Base-by-base conservation (phyloP, 37 sponge, comb jelly and placozoan species). In the Chondrilla cf. caribensis region DNA sequence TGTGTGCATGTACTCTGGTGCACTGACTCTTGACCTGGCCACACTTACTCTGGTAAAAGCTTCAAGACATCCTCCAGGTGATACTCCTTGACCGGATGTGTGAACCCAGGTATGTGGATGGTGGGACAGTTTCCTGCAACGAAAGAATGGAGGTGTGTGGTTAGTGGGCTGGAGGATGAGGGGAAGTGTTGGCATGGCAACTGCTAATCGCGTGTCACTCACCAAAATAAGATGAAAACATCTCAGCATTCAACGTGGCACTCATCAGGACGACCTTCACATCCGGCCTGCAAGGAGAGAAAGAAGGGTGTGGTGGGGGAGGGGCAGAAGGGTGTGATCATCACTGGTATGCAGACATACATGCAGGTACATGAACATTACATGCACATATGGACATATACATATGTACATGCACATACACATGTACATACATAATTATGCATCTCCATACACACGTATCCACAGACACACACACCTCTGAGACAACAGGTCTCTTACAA, bases 191-290 rank as follows among this genome's bases (percentile, higher is more conserved):
- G 51, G 51, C 11, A 11, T 47, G 11, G 11, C 11, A 6, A 47
- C 9, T 14, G 51, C 9, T 47, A 11, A 47, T 6, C 11, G 51
- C 9, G 51, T 47, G 51, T 47, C 14, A 85, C 91, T 91, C 68
- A 91, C 91, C 54, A 82, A 92, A 92, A 72, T 92, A 92, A 5
- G 84, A 36, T 0, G 92, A 92, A 70, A 92, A 87, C 55, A 85
- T 70, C n/a, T 92, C 88, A 42, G 88, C 86, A 79, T 92, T 87
- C 14, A 92, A n/a, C 15, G 92, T 92, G 28, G 96, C 96, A 80
- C 92, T 95, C 96, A 95, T 95, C 28, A 95, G 84, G 29, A 95
- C 85, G 25, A 95, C 62, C 87, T 91, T 91, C 66, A 95, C 85
- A 55, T 95, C 93, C 38, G 96, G 96, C 41, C 93, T 93, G 54